Evolutionary conservation across 2,888 invertebrate species (phyloP).

Genomic region (Drosophila kambysellisi): DNA sequence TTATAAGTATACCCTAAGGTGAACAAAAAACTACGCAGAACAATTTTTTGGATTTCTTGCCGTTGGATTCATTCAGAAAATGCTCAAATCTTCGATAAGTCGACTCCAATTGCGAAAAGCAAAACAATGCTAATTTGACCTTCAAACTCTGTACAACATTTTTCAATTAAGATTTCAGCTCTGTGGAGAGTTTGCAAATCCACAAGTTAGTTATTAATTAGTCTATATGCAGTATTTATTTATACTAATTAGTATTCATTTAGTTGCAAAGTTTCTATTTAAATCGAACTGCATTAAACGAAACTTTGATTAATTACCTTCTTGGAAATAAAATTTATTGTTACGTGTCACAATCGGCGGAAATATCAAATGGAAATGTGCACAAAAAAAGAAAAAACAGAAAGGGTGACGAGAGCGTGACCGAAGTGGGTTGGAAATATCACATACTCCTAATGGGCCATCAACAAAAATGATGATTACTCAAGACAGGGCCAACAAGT

Average conservation of each 20-base stretch:
- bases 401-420: not conserved
- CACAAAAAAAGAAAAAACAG: not conserved
- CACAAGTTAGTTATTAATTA: not conserved
- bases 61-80: not conserved
- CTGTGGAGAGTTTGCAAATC: not conserved
- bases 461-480: not conserved
- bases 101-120: not conserved
- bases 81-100: not conserved
- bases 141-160: too few relatives aligned
- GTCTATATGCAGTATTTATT: not conserved
- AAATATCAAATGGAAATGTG: not conserved
- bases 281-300: not conserved
- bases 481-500: conserved; percentile 32
- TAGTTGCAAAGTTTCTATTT: not conserved
- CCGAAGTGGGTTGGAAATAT: not conserved
- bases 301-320: not conserved
- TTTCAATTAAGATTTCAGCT: not conserved
- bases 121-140: not conserved
- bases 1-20: conserved; percentile 5
- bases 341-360: conserved; percentile 14
- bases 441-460: not conserved
- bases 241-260: not conserved
- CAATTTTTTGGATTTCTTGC: too few relatives aligned
- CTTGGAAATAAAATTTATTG: not conserved
- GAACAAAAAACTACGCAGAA: conserved; percentile 4